A percentile compares a stretch with the other conserved stretches of the same genome.
phyloP scores from a whole-genome alignment of 2,888 invertebrate species.

The Parascotia fuliginaria region DNA sequence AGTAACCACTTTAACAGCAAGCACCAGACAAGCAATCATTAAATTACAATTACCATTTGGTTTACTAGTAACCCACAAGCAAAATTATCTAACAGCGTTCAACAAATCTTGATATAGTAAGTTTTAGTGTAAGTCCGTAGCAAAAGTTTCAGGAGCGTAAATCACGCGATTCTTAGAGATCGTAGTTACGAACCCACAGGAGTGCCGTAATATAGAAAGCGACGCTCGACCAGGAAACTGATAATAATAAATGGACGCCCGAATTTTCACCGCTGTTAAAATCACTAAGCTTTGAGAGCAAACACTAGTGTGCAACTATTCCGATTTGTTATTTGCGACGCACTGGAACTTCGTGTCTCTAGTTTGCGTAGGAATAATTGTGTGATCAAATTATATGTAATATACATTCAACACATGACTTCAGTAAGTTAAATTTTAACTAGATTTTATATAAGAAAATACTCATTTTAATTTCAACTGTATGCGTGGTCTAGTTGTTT shows the following conservation, averaged over 20 bases:
- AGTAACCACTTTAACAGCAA: too few relatives aligned
- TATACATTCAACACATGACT: not conserved
- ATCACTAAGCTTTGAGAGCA: conserved; percentile 42
- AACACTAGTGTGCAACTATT: conserved; percentile 6
- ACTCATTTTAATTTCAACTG: too few relatives aligned
- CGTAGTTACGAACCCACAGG: conserved; percentile 65
- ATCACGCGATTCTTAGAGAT: conserved; percentile 62
- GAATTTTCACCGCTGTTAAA: conserved; percentile 54
- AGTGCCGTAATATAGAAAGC: conserved; percentile 60
- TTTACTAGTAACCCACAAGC: conserved; percentile 2
- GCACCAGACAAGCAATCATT: too few relatives aligned
- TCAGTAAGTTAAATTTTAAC: too few relatives aligned
- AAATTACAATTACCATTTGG: too few relatives aligned
- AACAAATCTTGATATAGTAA: conserved; percentile 55
- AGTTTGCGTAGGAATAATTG: not conserved
- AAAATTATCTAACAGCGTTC: conserved; percentile 38
- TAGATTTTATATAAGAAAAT: too few relatives aligned
- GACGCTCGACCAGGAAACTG: conserved; percentile 45
- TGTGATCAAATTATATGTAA: not conserved
- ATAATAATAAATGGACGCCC: conserved; percentile 65
- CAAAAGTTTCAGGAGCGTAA: conserved; percentile 57
- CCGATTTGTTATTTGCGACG: conserved; percentile 4
- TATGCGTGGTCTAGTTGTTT: too few relatives aligned
- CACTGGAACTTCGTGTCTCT: not conserved
- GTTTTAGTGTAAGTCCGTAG: conserved; percentile 20